Percentiles rank a stretch among this genome's conserved stretches.
Conservation (phyloP, 2,113 vertebrate species). For the Choloepus hoffmanni region DNA sequence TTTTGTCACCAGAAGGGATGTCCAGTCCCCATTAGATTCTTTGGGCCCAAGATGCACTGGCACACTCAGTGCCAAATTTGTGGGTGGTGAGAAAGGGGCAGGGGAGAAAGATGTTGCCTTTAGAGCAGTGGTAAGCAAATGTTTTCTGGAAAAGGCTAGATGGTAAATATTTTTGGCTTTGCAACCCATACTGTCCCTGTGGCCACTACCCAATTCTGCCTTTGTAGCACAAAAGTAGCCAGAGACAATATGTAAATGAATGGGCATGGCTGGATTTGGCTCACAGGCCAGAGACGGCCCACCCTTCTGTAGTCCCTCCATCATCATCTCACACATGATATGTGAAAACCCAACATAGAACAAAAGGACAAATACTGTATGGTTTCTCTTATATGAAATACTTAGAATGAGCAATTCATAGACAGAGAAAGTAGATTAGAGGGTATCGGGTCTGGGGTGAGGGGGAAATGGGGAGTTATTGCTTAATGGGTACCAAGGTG, state of each 20-base stretch:
- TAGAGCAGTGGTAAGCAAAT: accelerated
- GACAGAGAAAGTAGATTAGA: too few species aligned
- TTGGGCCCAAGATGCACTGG: too few species aligned
- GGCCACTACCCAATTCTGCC: neutral
- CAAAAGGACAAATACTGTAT: too few species aligned
- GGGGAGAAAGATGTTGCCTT: neutral
- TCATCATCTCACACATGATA: accelerated
- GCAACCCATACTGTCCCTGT: neutral
- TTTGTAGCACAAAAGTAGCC: neutral
- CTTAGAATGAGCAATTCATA: too few species aligned
- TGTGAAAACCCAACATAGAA: neutral
- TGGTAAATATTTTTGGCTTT: too few species aligned
- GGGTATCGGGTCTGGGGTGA: too few species aligned
- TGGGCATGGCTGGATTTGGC: accelerated
- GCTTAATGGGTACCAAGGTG: too few species aligned
- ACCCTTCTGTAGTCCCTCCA: accelerated
- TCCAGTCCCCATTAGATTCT: accelerated
- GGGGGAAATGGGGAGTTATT: too few species aligned
- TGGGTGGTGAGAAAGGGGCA: neutral
- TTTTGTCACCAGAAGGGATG: accelerated
- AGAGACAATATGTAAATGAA: accelerated
- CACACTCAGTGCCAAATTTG: neutral
- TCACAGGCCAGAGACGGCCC: neutral
- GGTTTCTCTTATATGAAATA: too few species aligned
- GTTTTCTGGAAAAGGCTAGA: too few species aligned